A percentile compares a stretch with the other conserved stretches of the same genome.
These are phyloP conservation scores for Diorhabda carinulata DNA, from an alignment of 1,140 invertebrate genomes.

Conservation along the genomic window DNA sequence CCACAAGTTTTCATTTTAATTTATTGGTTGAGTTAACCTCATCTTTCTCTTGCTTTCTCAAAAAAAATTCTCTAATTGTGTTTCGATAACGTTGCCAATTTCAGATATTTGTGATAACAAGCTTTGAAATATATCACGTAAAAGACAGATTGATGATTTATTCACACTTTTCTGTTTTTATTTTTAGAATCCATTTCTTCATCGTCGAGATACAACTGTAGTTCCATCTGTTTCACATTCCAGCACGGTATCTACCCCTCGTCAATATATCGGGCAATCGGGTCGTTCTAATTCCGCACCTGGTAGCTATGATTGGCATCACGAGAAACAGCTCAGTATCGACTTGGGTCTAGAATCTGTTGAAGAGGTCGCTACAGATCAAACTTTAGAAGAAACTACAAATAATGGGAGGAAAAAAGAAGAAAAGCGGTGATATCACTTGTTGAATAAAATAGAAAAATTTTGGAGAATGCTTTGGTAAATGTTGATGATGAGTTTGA, in stretches of 20 bases:
- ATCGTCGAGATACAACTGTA: conserved; percentile 37
- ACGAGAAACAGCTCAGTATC: conserved; percentile 42
- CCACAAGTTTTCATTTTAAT: too few relatives aligned
- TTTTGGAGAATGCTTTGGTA: not conserved
- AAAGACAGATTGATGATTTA: not conserved
- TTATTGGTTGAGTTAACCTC: too few relatives aligned
- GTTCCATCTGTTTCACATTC: conserved; percentile 29
- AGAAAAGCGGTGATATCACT: conserved; percentile 9
- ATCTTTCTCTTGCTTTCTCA: too few relatives aligned
- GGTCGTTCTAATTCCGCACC: conserved; percentile 71
- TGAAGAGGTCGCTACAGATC: conserved; percentile 36
- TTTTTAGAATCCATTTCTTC: conserved; percentile 44
- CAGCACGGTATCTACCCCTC: conserved; percentile 11
- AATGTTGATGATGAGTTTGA: not conserved
- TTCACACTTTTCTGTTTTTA: conserved; percentile 3
- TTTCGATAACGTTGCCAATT: too few relatives aligned
- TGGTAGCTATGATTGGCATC: conserved; percentile 60
- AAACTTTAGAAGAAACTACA: conserved; percentile 21
- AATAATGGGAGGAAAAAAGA: not conserved
- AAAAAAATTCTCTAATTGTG: too few relatives aligned
- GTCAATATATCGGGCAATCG: conserved; percentile 47
- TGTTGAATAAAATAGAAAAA: not conserved
- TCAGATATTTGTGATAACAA: too few relatives aligned
- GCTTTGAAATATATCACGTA: too few relatives aligned
- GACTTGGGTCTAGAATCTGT: conserved; percentile 40